Percentiles rank a stretch among this genome's conserved stretches.
Evolutionary conservation across 2,888 invertebrate species (phyloP).

Genomic region (Sesia apiformis): DNA sequence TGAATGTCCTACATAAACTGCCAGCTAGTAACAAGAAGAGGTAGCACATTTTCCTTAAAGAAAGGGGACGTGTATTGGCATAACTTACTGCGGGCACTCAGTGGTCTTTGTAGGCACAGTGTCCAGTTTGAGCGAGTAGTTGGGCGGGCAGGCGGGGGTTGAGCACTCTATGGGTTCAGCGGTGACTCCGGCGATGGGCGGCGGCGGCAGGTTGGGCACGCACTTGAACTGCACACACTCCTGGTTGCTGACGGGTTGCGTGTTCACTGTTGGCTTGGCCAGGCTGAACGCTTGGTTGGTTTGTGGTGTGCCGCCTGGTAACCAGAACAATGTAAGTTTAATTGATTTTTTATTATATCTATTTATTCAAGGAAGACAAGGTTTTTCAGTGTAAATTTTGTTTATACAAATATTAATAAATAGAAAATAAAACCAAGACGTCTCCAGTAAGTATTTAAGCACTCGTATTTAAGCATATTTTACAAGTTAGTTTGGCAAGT

Average conservation of each 20-base stretch:
- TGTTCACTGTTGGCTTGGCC: slow-evolving; percentile 33
- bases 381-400: too few relatives aligned
- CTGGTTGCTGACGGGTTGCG: slow-evolving; percentile 16
- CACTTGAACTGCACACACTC: slow-evolving; percentile 74
- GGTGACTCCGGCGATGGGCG: slow-evolving; percentile 39
- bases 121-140: slow-evolving; percentile 73
- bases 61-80: not conserved
- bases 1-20: too few relatives aligned
- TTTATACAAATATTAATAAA: too few relatives aligned
- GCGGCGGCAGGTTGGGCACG: slow-evolving; percentile 59
- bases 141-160: slow-evolving; percentile 72
- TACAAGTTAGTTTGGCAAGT: too few relatives aligned
- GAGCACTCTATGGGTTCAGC: slow-evolving; percentile 47
- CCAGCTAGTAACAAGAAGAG: too few relatives aligned
- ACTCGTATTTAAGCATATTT: too few relatives aligned
- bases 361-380: too few relatives aligned
- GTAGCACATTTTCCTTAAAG: too few relatives aligned
- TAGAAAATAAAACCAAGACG: too few relatives aligned
- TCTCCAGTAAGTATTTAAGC: too few relatives aligned
- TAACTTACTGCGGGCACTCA: slow-evolving; percentile 68
- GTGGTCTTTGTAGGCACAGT: slow-evolving; percentile 22
- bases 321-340: too few relatives aligned
- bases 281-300: slow-evolving; percentile 44
- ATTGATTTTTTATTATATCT: too few relatives aligned
- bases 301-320: slow-evolving; percentile 17